Evolutionary conservation across 1,140 invertebrate genomes (phyloP), one percentile per base, ranked within the genome.

Genomic region (Sinonovacula constricta): DNA sequence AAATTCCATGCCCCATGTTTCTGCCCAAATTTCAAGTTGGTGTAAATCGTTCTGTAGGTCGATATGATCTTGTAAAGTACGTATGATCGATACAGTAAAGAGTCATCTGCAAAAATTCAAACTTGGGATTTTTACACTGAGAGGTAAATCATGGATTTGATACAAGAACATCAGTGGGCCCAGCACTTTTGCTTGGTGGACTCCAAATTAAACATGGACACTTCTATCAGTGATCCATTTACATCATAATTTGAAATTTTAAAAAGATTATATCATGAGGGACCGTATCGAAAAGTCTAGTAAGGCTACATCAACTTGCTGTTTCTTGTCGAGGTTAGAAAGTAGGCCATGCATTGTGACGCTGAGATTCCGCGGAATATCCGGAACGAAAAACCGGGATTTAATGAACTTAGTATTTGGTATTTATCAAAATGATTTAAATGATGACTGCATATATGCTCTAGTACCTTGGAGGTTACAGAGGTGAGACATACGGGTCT

Each of bases 281-380:
- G n/a, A n/a, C n/a, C n/a, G n/a, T n/a, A n/a, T n/a, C n/a, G n/a
- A n/a, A n/a, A 68, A 54, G 49, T 54, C 26, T 3, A 54, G 24
- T 12, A 56, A 54, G 18, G 54, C 67, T 12, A 70, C 33, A 24
- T 60, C 70, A 14, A 72, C 36, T 51, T 72, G 70, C 12, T 62
- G 30, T 72, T 36, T 49, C 26, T 62, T 72, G 28, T 36, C 26
- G 31, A 54, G 57, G 10, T 26, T 28, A 5, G 39, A 24, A 14
- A 28, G 26, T 10, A 67, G 45, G 39, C 53, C 65, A 51, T 53
- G 24, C 15, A 49, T 22, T 1, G 65, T 67, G 3, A 51, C 45
- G 28, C 24, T 67, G n/a, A n/a, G n/a, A n/a, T 54, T 56, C 26
- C 1, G 24, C n/a, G 33, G 49, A 56, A 22, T 28, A 69, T 26